Percentiles rank a stretch among this genome's conserved stretches.
phyloP scores from a whole-genome alignment of 2,113 vertebrate genomes.

The Sturnira hondurensis region DNA sequence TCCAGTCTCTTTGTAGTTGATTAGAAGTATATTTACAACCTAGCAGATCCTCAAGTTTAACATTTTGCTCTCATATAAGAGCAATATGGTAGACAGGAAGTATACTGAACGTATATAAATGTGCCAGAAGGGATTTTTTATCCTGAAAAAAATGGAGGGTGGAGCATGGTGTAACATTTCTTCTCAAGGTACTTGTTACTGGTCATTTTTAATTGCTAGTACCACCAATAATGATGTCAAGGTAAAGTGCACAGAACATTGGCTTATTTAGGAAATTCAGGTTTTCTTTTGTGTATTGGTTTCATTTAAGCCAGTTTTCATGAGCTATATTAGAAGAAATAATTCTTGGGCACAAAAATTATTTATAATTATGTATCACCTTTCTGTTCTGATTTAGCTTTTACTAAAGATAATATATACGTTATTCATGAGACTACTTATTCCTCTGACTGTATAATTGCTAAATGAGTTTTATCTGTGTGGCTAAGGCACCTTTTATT shows the following conservation, averaged over 20 bases:
- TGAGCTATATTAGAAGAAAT: not conserved
- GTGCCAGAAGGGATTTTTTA: not conserved
- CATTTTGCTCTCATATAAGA: constrained; percentile 11
- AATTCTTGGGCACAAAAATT: not conserved
- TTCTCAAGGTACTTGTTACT: constrained; percentile 8
- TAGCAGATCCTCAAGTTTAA: not conserved
- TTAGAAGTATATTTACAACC: not conserved
- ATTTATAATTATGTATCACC: not conserved
- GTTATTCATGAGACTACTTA: not conserved
- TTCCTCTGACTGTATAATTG: not conserved
- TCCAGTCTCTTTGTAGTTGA: not conserved
- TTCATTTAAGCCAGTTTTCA: constrained; percentile 27
- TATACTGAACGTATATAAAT: not conserved
- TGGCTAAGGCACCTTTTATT: not conserved
- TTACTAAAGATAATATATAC: constrained; percentile 18
- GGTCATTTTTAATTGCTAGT: constrained; percentile 9
- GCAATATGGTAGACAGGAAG: not conserved
- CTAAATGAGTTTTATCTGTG: not conserved
- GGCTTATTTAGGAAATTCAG: constrained; percentile 23
- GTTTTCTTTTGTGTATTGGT: not conserved
- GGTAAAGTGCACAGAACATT: not conserved
- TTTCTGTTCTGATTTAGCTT: not conserved
- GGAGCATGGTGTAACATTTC: not conserved
- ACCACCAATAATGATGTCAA: constrained; percentile 1
- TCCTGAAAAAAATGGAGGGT: not conserved